Base-by-base conservation (phyloP, 2,888 invertebrate species). In the Phortica magna region DNA sequence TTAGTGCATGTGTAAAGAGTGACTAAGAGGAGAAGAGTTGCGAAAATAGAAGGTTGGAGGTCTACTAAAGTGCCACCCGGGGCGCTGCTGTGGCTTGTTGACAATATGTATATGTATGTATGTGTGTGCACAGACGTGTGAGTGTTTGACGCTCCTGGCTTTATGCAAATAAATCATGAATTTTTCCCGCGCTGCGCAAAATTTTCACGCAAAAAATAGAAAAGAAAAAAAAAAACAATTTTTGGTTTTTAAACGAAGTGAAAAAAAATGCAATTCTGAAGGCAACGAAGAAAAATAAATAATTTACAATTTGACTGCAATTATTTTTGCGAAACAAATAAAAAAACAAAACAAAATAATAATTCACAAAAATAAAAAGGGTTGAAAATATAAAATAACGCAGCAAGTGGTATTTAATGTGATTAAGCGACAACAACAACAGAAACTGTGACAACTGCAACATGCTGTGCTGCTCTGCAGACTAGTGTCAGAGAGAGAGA, bases 321-420 rank as follows among this genome's bases (percentile, higher is more conserved):
- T 68, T 68, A 48, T 68, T 42, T 43, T 68, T 7, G 17, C 5
- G 22, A 9, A 17, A 9, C 48, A 22, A 68, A 43, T 5, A 43
- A 17, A 43, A 17, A 68, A 41, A 43, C 0, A 48, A 19, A 43
- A 67, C n/a, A 42, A 67, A 42, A 42, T 14, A 67, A 41, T 14
- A 12, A 43, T 39, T 55, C 53, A 39, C 41, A 67, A 41, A 19
- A 39, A 67, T 4, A 64, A 64, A 31, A 31, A 64, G 48, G 14
- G 22, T 7, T 39, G 39, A 65, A 41, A 39, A 48, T 31, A 71
- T 17, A 71, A 48, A 10, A 53, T 53, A 71, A 79, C 77, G 77
- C 84, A 83, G 87, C 80, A 83, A 81, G 82, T 84, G 83, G 82
- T 82, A 81, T 80, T 81, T 85, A 83, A 87, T 85, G 87, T 82